Percentiles rank a stretch among this genome's conserved stretches.
phyloP scores from a whole-genome alignment of 2,888 invertebrate species.

The Chromoteleia sp. region DNA sequence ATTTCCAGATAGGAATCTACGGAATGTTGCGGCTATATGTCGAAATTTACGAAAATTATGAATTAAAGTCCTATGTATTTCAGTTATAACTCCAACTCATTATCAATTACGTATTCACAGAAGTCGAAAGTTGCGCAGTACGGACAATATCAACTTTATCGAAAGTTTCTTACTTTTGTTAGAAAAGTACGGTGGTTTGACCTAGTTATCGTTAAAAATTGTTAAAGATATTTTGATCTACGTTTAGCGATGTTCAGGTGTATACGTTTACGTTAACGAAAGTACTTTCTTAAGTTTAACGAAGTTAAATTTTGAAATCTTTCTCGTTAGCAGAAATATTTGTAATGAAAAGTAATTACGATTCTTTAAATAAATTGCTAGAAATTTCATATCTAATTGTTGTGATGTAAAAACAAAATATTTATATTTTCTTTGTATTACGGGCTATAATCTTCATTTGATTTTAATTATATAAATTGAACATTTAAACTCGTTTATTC shows the following conservation, averaged over 20 bases:
- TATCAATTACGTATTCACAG: slow-evolving; percentile 17
- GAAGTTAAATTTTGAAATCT: neutral
- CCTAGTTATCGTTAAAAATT: slow-evolving; percentile 36
- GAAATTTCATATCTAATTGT: too few species aligned
- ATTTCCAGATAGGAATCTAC: slow-evolving; percentile 68
- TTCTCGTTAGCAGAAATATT: neutral
- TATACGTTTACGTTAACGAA: slow-evolving; percentile 8
- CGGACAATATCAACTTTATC: neutral
- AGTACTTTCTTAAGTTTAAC: neutral
- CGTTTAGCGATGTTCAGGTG: slow-evolving; percentile 13
- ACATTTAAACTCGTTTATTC: too few species aligned
- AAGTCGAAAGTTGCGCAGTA: slow-evolving; percentile 6
- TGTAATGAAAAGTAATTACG: too few species aligned
- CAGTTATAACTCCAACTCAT: slow-evolving; percentile 36
- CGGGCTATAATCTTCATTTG: too few species aligned
- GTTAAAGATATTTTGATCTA: slow-evolving; percentile 27
- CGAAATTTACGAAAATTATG: slow-evolving; percentile 66
- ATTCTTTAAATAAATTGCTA: neutral
- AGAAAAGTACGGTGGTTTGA: slow-evolving; percentile 17
- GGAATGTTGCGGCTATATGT: slow-evolving; percentile 65
- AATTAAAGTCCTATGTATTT: slow-evolving; percentile 54
- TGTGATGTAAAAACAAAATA: too few species aligned
- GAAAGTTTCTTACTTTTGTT: slow-evolving; percentile 33
- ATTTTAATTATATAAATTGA: too few species aligned
- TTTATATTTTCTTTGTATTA: too few species aligned